These are phyloP conservation scores for Orchesellides sinensis DNA, from an alignment of 2,888 invertebrate species.

Conservation along the genomic window DNA sequence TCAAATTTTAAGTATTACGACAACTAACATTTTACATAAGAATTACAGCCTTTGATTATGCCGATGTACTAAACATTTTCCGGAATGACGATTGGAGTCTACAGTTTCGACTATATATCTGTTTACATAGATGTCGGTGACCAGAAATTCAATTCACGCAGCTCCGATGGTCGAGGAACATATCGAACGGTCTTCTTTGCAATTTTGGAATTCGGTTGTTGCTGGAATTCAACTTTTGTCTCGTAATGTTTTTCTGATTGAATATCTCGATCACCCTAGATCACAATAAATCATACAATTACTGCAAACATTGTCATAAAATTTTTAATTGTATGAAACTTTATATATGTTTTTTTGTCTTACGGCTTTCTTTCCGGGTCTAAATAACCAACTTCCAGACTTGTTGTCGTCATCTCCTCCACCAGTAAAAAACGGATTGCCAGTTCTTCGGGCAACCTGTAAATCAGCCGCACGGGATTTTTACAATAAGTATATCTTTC, in stretches of 20 bases:
- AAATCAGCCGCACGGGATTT: neutral
- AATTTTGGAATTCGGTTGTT: conserved; percentile 56
- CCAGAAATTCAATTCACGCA: conserved; percentile 91
- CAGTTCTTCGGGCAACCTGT: conserved; percentile 64
- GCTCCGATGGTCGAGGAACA: conserved; percentile 81
- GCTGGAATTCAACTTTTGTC: conserved; percentile 67
- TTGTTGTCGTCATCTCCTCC: conserved; percentile 20
- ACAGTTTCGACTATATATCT: neutral
- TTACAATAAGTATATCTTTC: neutral
- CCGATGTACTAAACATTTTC: neutral
- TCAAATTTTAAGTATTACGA: neutral
- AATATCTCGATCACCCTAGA: conserved; percentile 26
- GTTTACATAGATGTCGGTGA: conserved; percentile 88
- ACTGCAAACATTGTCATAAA: neutral
- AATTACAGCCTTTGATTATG: neutral
- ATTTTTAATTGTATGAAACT: neutral
- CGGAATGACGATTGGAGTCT: conserved; percentile 4
- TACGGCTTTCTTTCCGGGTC: conserved; percentile 68
- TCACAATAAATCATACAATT: neutral
- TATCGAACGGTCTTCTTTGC: conserved; percentile 70
- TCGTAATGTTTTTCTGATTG: conserved; percentile 68
- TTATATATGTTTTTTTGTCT: conserved; percentile 14
- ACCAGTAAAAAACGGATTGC: conserved; percentile 74
- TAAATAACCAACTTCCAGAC: conserved; percentile 72
- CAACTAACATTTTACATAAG: neutral